Conservation (phyloP, 2,888 invertebrate genomes). For the Eucriotettix oculatus region DNA sequence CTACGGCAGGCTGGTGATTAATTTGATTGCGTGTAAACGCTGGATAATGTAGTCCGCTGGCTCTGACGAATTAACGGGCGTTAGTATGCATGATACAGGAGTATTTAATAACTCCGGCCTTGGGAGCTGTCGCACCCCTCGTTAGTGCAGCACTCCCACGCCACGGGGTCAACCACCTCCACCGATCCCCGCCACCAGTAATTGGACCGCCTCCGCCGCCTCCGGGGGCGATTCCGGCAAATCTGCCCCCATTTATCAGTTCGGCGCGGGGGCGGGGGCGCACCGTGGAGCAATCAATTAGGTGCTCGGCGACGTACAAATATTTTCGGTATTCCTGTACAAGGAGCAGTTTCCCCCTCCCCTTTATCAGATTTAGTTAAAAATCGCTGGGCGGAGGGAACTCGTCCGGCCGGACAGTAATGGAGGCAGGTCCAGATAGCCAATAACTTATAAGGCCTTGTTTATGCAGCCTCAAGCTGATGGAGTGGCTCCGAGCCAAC, state of each 20-base stretch:
- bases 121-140: too few relatives aligned
- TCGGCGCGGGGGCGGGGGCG: too few relatives aligned
- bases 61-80: slow-evolving; percentile 3
- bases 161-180: too few relatives aligned
- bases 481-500: too few relatives aligned
- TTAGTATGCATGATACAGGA: slow-evolving; percentile 7
- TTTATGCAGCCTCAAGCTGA: not conserved
- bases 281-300: too few relatives aligned
- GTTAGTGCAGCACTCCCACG: too few relatives aligned
- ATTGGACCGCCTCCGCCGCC: too few relatives aligned
- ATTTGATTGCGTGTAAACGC: slow-evolving; percentile 7
- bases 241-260: too few relatives aligned
- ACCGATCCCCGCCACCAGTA: too few relatives aligned
- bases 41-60: slow-evolving; percentile 5
- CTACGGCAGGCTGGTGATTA: slow-evolving; percentile 6
- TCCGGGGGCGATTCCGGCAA: too few relatives aligned
- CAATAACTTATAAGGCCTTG: slow-evolving; percentile 1
- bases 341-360: not conserved
- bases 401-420: not conserved
- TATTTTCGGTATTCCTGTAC: not conserved
- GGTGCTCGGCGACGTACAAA: not conserved
- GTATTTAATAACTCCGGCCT: slow-evolving; percentile 1
- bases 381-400: not conserved
- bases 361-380: slow-evolving; percentile 1
- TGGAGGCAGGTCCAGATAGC: not conserved